phyloP scores from a whole-genome alignment of 2,797 vertebrate genomes.

The Bradypus variegatus region DNA sequence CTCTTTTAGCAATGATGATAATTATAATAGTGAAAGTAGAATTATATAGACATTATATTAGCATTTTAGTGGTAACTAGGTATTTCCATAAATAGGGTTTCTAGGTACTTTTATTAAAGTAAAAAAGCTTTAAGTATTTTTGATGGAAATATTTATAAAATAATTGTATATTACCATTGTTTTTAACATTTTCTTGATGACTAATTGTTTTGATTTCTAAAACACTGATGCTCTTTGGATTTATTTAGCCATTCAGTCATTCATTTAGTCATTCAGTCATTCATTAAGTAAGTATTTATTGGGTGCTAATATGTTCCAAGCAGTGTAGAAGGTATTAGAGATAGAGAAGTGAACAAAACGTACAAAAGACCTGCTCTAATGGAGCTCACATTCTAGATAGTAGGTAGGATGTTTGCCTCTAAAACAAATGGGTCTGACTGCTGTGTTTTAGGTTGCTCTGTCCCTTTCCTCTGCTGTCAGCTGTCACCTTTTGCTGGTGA shows the following conservation, averaged over 20 bases:
- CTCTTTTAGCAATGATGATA: not conserved
- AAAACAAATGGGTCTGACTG: not conserved
- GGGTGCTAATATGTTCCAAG: not conserved
- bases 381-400: not conserved
- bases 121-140: not conserved
- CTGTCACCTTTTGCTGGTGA: not conserved
- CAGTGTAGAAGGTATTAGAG: not conserved
- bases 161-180: not conserved
- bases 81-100: constrained; percentile 9
- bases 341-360: not conserved
- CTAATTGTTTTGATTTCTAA: not conserved
- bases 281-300: not conserved
- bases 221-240: not conserved
- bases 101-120: constrained; percentile 14
- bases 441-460: not conserved
- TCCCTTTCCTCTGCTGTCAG: not conserved
- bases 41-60: not conserved
- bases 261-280: not conserved
- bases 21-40: constrained; percentile 11
- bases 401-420: not conserved
- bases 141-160: constrained; percentile 4
- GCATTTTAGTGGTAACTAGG: not conserved
- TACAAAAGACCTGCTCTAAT: not conserved
- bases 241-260: not conserved
- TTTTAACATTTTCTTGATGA: constrained; percentile 34